These are phyloP conservation scores for Zelleria hepariella DNA, from an alignment of 2,888 invertebrate genomes.

Conservation along the genomic window DNA sequence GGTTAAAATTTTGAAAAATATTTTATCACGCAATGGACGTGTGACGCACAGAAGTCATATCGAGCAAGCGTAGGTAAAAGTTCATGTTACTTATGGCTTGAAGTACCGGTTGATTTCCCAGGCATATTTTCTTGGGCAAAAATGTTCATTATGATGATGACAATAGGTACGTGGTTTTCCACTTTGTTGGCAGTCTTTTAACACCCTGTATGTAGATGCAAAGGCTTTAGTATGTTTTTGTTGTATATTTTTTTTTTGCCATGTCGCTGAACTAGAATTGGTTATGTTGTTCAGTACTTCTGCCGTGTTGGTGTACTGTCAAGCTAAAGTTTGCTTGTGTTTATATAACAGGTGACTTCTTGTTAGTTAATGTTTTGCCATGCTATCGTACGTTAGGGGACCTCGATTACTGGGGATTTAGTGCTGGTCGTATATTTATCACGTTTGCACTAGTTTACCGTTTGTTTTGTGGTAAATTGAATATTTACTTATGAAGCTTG, in stretches of 20 bases:
- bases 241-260: background rate
- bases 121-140: too few relatives aligned
- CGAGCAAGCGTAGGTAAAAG: too few relatives aligned
- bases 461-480: background rate
- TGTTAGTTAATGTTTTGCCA: constrained; percentile 15
- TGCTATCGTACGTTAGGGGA: background rate
- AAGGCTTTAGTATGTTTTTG: background rate
- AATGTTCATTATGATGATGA: too few relatives aligned
- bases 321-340: constrained; percentile 15
- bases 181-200: too few relatives aligned
- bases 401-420: background rate
- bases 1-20: too few relatives aligned
- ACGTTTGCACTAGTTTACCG: background rate
- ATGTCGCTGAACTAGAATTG: background rate
- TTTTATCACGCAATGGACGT: too few relatives aligned
- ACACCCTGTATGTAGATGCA: too few relatives aligned
- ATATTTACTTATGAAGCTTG: background rate
- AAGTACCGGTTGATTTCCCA: too few relatives aligned
- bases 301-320: background rate
- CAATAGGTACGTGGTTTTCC: too few relatives aligned
- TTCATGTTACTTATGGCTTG: too few relatives aligned
- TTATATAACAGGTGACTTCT: constrained; percentile 36
- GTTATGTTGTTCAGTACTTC: background rate
- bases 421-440: background rate
- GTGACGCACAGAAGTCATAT: too few relatives aligned